Conservation (phyloP, 2,888 invertebrate genomes). For the Lasius platythorax region DNA sequence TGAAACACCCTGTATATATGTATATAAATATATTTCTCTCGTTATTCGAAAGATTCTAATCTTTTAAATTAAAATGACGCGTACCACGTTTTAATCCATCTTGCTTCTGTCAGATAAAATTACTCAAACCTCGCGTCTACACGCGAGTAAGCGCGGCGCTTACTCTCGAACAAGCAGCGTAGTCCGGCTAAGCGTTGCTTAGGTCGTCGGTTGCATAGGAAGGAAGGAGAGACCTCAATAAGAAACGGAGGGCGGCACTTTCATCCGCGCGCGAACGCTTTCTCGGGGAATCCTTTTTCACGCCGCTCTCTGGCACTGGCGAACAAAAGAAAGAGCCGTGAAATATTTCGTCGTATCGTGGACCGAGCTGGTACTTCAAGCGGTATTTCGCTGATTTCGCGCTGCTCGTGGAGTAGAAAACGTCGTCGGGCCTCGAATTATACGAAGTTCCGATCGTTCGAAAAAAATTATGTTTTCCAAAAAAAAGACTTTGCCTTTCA, state of each 20-base stretch:
- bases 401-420: constrained; percentile 16
- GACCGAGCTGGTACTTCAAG: constrained; percentile 1
- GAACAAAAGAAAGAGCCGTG: constrained; percentile 44
- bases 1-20: too few species aligned
- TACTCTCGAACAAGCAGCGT: neutral
- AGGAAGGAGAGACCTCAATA: constrained; percentile 9
- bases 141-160: neutral
- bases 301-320: neutral
- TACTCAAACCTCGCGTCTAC: neutral
- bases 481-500: neutral
- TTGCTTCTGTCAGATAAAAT: neutral
- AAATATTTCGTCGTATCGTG: constrained; percentile 48
- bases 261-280: constrained; percentile 34
- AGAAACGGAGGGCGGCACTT: constrained; percentile 17
- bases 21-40: too few species aligned
- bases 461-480: neutral
- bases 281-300: constrained; percentile 45
- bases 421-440: constrained; percentile 24
- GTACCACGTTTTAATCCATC: neutral
- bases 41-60: neutral
- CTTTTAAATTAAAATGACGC: neutral
- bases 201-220: neutral
- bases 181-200: constrained; percentile 1
- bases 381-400: constrained; percentile 52
- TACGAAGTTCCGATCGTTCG: constrained; percentile 22